Evolutionary conservation across 2,888 invertebrate genomes (phyloP).

Genomic region (Athetis lepigone): DNA sequence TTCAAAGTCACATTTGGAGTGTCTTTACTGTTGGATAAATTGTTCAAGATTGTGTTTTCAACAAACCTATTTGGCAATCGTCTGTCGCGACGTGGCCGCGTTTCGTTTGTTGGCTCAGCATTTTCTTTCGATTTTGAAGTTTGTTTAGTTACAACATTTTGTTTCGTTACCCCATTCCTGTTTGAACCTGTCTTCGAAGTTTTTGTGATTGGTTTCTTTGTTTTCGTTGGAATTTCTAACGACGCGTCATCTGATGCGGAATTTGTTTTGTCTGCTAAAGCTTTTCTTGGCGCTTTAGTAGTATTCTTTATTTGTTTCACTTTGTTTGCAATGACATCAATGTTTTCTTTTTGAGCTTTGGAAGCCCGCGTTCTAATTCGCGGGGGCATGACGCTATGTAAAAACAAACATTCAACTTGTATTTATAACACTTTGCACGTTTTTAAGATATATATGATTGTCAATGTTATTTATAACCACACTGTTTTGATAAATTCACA

Average conservation of each 20-base stretch:
- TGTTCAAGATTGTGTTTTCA: constrained; percentile 70
- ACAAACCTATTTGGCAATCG: constrained; percentile 76
- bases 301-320: constrained; percentile 63
- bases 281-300: constrained; percentile 72
- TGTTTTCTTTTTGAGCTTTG: constrained; percentile 81
- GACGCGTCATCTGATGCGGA: constrained; percentile 83
- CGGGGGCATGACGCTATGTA: constrained; percentile 80
- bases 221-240: constrained; percentile 59
- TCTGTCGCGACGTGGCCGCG: constrained; percentile 74
- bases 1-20: constrained; percentile 23
- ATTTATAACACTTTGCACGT: constrained; percentile 17
- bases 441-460: neutral
- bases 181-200: constrained; percentile 21
- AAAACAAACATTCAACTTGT: constrained; percentile 45
- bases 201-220: constrained; percentile 54
- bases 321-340: constrained; percentile 65
- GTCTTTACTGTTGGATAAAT: constrained; percentile 68
- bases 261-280: constrained; percentile 84
- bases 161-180: constrained; percentile 13
- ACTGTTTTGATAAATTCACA: neutral
- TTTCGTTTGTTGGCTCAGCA: constrained; percentile 35
- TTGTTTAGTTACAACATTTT: constrained; percentile 34
- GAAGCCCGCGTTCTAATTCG: constrained; percentile 73
- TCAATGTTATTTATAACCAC: neutral
- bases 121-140: constrained; percentile 18